phyloP scores from a whole-genome alignment of 2,113 vertebrate species.

The Lophius piscatorius region DNA sequence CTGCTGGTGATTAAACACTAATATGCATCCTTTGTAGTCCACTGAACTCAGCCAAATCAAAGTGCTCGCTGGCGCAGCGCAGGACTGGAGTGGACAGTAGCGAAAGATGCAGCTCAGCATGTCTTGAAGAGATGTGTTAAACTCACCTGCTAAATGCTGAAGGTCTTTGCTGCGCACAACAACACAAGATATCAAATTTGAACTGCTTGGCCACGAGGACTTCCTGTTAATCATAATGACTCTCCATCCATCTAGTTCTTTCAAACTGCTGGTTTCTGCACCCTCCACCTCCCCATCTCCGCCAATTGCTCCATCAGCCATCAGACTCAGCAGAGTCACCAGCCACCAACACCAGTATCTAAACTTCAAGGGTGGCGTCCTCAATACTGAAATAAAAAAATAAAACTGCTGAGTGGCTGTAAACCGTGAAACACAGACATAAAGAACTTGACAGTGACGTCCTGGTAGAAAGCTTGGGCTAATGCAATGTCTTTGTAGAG shows the following conservation, averaged over 20 bases:
- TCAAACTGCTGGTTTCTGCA: no score
- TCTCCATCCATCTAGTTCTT: slow-evolving; percentile 53
- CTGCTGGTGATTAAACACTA: slow-evolving; percentile 47
- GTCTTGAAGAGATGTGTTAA: slow-evolving; percentile 24
- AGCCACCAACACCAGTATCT: no score
- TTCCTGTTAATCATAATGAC: slow-evolving; percentile 63
- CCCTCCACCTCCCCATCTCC: no score
- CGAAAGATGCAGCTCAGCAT: slow-evolving; percentile 46
- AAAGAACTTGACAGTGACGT: no score
- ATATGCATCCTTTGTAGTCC: slow-evolving; percentile 55
- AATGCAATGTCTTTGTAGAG: no score
- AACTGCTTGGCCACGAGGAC: slow-evolving; percentile 42
- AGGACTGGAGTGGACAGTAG: slow-evolving; percentile 25
- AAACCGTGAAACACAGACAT: no score
- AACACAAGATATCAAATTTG: slow-evolving; percentile 49
- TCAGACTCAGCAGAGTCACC: no score
- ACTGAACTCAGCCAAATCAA: slow-evolving; percentile 60
- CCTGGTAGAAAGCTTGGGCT: no score
- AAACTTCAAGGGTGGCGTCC: no score
- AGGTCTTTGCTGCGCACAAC: slow-evolving; percentile 32
- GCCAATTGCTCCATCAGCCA: no score
- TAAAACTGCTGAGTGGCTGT: no score
- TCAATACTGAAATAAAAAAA: no score
- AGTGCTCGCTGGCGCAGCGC: slow-evolving; percentile 27
- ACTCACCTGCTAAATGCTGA: slow-evolving; percentile 27